Percentiles rank a stretch among this genome's conserved stretches.
phyloP scores from a whole-genome alignment of 2,797 vertebrate species.

The Pangasius krempfi region DNA sequence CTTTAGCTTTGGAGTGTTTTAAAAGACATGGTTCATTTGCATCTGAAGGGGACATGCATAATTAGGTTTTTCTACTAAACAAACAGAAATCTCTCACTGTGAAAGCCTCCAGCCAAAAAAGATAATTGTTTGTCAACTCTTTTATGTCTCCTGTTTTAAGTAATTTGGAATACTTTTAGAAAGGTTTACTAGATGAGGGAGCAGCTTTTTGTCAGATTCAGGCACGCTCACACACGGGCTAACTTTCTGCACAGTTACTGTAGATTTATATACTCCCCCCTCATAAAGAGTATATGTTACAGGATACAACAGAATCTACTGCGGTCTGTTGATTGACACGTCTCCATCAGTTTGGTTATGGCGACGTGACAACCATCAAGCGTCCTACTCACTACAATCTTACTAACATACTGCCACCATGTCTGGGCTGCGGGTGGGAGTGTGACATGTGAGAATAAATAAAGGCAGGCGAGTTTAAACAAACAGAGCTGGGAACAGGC shows the following conservation, averaged over 20 bases:
- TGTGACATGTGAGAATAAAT: slow-evolving; percentile 52
- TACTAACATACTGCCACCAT: slow-evolving; percentile 29
- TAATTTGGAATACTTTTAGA: background rate
- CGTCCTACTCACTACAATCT: slow-evolving; percentile 10
- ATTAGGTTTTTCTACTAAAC: slow-evolving; percentile 24
- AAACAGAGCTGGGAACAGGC: slow-evolving; percentile 52
- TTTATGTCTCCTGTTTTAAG: background rate
- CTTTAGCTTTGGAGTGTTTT: slow-evolving; percentile 2
- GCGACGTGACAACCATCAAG: background rate
- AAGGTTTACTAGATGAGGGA: background rate
- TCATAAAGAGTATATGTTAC: background rate
- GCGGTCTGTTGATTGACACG: background rate
- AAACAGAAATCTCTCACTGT: slow-evolving; percentile 1
- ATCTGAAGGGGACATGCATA: slow-evolving; percentile 19
- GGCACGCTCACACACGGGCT: background rate
- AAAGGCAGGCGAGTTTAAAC: slow-evolving; percentile 54
- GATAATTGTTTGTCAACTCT: background rate
- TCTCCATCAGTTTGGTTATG: slow-evolving; percentile 11
- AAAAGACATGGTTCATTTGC: background rate
- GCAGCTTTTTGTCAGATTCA: background rate
- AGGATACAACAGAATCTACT: background rate
- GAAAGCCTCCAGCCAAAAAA: background rate
- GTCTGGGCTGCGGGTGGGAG: slow-evolving; percentile 44
- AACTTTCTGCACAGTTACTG: background rate
- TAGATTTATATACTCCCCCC: background rate